phyloP scores from a whole-genome alignment of 2,797 vertebrate genomes.

The Cynodonichthys magdalenae region DNA sequence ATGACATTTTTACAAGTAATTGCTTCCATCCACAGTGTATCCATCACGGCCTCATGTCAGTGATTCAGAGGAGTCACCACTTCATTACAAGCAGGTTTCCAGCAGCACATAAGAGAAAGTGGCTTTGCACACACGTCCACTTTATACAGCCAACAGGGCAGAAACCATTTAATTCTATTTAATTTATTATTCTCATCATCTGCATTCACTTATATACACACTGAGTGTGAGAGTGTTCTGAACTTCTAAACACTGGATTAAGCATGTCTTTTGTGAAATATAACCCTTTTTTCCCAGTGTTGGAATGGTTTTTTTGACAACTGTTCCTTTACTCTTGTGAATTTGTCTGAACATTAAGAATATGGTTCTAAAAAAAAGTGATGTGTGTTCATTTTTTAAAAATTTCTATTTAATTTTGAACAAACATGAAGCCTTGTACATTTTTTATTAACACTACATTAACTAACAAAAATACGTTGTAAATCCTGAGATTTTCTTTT shows the following conservation, averaged over 20 bases:
- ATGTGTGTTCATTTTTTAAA: no score
- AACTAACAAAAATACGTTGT: no score
- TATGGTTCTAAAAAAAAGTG: no score
- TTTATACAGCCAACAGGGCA: conserved; percentile 23
- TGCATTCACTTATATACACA: no score
- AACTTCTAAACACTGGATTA: not conserved
- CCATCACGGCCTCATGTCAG: conserved; percentile 39
- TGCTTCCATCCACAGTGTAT: conserved; percentile 40
- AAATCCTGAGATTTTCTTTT: no score
- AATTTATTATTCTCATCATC: not conserved
- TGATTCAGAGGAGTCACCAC: conserved; percentile 33
- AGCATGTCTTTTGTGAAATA: not conserved
- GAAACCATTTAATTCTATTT: conserved; percentile 19
- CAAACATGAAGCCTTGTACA: no score
- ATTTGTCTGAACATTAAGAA: no score
- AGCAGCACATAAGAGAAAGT: conserved; percentile 15
- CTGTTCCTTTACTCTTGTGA: not conserved
- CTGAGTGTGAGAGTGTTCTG: no score
- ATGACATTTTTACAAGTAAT: conserved; percentile 66
- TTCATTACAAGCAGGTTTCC: conserved; percentile 31
- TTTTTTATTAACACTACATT: no score
- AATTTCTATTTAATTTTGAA: no score
- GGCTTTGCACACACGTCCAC: conserved; percentile 3
- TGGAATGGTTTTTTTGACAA: not conserved
- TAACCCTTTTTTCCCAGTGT: not conserved